Evolutionary conservation across 2,888 invertebrate genomes (phyloP).

Genomic region (Artemia sp.): DNA sequence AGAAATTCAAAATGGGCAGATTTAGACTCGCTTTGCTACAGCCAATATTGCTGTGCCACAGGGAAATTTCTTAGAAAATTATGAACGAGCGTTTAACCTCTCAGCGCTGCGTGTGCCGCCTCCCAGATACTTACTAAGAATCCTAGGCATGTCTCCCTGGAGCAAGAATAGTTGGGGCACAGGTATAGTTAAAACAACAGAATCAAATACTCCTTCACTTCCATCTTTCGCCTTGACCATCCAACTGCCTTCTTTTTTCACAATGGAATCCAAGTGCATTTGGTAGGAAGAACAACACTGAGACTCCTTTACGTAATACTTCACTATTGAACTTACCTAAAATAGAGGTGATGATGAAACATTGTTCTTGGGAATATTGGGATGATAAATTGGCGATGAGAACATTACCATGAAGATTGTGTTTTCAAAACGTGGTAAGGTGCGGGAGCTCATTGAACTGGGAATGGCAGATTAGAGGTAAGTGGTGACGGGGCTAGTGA

Average conservation of each 20-base stretch:
- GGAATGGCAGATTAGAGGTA: too few species aligned
- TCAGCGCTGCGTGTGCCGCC: not conserved
- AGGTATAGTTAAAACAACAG: slow-evolving; percentile 5
- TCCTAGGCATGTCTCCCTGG: not conserved
- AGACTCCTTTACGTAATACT: not conserved
- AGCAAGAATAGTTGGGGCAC: slow-evolving; percentile 1
- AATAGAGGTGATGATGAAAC: not conserved
- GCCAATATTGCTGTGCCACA: too few species aligned
- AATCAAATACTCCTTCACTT: not conserved
- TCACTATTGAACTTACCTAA: slow-evolving; percentile 11
- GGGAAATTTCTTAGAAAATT: too few species aligned
- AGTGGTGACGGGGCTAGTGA: too few species aligned
- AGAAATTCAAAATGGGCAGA: too few species aligned
- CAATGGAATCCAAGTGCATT: not conserved
- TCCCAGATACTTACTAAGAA: not conserved
- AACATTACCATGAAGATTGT: not conserved
- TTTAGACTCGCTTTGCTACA: too few species aligned
- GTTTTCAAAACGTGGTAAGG: not conserved
- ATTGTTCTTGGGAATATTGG: not conserved
- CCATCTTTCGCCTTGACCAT: not conserved
- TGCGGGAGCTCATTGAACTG: not conserved
- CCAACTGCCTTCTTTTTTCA: not conserved
- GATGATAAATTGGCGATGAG: not conserved
- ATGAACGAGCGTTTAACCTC: too few species aligned
- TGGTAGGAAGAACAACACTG: not conserved